Base-by-base conservation (phyloP, 2,797 vertebrate genomes). In the Iguana delicatissima region DNA sequence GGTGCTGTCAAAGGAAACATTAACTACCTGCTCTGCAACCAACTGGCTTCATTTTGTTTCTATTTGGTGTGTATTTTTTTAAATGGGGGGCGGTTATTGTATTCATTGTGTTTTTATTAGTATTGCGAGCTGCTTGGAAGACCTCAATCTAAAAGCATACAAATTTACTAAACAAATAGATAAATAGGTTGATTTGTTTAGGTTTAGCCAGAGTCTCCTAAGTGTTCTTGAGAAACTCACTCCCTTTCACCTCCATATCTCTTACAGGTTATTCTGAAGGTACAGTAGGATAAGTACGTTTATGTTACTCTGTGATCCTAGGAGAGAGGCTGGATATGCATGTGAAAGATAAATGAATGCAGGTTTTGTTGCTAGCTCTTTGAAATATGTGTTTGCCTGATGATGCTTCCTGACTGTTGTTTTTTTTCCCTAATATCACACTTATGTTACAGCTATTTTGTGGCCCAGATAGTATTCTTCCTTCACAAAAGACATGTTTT, bases 371-470 rank as follows among this genome's bases (percentile, higher is more conserved):
- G 6, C 22, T 32, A 82, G 57, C 69, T 76, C 0, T 55, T 89
- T 84, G 73, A 67, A 38, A 83, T 50, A 35, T 3, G 8, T 6
- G 42, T 57, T 6, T 16, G n/a, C 9, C 0, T 4, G 32, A 83
- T 14, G 0, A 0, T 14, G 24, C 24, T 14, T 64, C 38, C 13
- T 38, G 38, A 8, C 35, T 50, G 6, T 62, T 50, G 67, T 32
- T 32, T 13, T 14, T 14, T 13, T 5, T 13, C 67, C 20, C 59
- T 14, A 29, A 3, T 20, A 14, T 8, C 0, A 0, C 57, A 29
- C n/a, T 80, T 67, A 57, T 7, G 35, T 72, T 73, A n/a, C 16
- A n/a, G n/a, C 18, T 81, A 18, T 57, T 92, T 87, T 91, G 93
- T 87, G 90, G 86, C 3, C 46, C 89, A 83, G 62, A 77, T 26